Base-by-base conservation (phyloP, 2,888 invertebrate genomes). In the Gastrophysa polygoni region DNA sequence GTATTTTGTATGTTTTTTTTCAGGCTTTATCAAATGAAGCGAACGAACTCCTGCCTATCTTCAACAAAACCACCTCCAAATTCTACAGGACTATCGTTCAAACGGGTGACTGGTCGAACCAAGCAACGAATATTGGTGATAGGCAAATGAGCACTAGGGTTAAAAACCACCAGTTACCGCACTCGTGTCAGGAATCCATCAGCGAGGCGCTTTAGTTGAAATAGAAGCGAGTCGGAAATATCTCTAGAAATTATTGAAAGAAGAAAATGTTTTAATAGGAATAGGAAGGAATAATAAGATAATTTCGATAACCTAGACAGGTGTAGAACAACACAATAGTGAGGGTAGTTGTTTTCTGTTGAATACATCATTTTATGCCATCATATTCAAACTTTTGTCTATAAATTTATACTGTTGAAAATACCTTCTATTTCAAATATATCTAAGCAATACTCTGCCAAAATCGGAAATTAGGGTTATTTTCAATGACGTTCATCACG, bases 1-100 rank as follows among this genome's bases (percentile, higher is more conserved):
- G 28, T 7, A 32, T 34, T 61, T 55, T 38, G 32, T n/a, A n/a
- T n/a, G 16, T 59, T 44, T 60, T 47, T 59, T 73, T 70, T 20
- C 81, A 97, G 96, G 96, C 97, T 0, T 83, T 97, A 60, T 91
- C 96, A 2, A 93, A 95, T 82, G 98, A 99, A 83, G 98, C 99
- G 1, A 97, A 95, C 83, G 99, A 99, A 79, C 85, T 97, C 48
- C 85, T 99, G 57, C 99, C 99, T 0, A 92, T 99, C 68, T 99
- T 96, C 86, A 98, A 98, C 83, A 94, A 95, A 75, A 96, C 97
- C 0, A 95, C 96, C 8, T 91, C 92, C 6, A 92, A 91, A 79
- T 94, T 95, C 82, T 98, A 98, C 83, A 86, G 88, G 57, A 89
- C 92, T 0, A 87, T 90, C 1, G 85, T 91, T 16, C 92, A 91